Evolutionary conservation across 2,888 invertebrate species (phyloP).

Genomic region (Nowickia ferox): DNA sequence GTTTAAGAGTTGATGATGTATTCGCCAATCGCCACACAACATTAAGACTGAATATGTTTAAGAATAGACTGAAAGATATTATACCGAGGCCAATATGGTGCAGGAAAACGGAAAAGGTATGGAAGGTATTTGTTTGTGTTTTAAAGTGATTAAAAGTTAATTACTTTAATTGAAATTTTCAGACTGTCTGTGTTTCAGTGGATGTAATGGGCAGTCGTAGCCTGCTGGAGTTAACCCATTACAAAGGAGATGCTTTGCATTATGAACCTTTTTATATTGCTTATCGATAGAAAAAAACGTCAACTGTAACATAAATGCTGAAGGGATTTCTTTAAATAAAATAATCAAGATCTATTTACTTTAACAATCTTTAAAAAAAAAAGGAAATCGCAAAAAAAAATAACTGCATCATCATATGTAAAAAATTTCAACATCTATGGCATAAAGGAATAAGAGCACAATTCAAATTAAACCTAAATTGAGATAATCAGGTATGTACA

Average conservation of each 20-base stretch:
- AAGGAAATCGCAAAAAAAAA: too few species aligned
- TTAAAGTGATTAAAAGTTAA: background rate
- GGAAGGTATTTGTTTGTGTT: background rate
- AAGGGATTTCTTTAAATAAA: too few species aligned
- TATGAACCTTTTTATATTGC: slow-evolving; percentile 58
- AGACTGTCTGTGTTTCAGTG: slow-evolving; percentile 33
- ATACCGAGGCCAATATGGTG: background rate
- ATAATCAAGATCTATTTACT: too few species aligned
- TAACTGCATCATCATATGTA: too few species aligned
- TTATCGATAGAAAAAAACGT: slow-evolving; percentile 55
- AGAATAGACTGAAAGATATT: slow-evolving; percentile 47
- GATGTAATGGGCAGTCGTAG: slow-evolving; percentile 27
- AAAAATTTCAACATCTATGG: too few species aligned
- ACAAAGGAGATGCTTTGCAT: slow-evolving; percentile 19
- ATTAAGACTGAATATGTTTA: slow-evolving; percentile 63
- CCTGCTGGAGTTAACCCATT: slow-evolving; percentile 48
- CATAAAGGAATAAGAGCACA: too few species aligned
- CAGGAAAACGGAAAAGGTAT: slow-evolving; percentile 22
- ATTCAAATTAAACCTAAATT: too few species aligned
- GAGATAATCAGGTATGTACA: too few species aligned
- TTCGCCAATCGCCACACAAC: slow-evolving; percentile 8
- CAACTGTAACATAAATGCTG: background rate
- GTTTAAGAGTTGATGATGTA: slow-evolving; percentile 27
- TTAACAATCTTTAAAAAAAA: too few species aligned
- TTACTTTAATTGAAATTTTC: slow-evolving; percentile 2